Evolutionary conservation across 2,113 vertebrate genomes (phyloP).

Genomic region (Otolemur garnettii): DNA sequence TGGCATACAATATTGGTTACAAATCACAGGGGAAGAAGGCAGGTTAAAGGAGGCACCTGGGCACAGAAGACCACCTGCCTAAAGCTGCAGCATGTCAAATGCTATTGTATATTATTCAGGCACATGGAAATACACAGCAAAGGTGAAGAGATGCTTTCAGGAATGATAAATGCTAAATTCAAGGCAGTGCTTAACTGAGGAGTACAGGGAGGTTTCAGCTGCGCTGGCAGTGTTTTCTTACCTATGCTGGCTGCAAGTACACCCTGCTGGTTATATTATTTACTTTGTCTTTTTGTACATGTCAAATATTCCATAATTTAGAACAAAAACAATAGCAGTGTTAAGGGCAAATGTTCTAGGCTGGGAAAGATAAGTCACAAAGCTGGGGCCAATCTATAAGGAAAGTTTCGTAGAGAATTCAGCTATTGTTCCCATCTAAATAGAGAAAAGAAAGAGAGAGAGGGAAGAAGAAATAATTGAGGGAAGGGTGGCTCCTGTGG

Average conservation of each 20-base stretch:
- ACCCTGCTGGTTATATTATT: too few relatives aligned
- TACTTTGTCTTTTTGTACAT: not conserved
- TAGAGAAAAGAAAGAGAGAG: not conserved
- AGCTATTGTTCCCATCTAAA: not conserved
- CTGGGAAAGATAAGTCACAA: not conserved
- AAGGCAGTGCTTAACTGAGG: not conserved
- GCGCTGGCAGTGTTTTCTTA: not conserved
- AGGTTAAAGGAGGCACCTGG: not conserved
- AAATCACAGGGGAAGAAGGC: not conserved
- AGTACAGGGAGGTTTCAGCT: not conserved
- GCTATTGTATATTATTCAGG: not conserved
- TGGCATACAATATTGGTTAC: too few relatives aligned
- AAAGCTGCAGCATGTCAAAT: not conserved
- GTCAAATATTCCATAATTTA: not conserved
- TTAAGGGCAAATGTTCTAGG: constrained; percentile 1
- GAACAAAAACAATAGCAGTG: not conserved
- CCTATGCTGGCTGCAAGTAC: too few relatives aligned
- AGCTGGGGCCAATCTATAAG: not conserved
- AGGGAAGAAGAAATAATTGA: not conserved
- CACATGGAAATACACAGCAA: not conserved
- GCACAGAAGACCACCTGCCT: not conserved
- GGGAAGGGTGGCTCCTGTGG: not conserved
- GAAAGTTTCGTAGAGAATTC: not conserved
- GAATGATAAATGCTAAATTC: not conserved
- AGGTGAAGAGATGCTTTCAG: not conserved